Conservation (phyloP, 2,888 invertebrate genomes). For the Limenitis camilla region DNA sequence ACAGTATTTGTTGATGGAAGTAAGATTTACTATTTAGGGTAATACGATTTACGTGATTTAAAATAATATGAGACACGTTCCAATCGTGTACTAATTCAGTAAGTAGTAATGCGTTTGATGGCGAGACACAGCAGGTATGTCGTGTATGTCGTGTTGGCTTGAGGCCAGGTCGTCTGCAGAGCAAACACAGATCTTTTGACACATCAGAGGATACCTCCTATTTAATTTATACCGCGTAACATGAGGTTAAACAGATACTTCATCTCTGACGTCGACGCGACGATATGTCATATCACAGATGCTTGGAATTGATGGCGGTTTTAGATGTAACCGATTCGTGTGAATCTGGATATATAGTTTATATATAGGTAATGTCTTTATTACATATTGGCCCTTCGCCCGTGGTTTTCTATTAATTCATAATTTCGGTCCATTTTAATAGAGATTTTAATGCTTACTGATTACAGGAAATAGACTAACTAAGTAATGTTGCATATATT, state of each 20-base stretch:
- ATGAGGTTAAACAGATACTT: slow-evolving; percentile 15
- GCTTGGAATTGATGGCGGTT: background rate
- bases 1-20: too few relatives aligned
- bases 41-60: background rate
- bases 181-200: slow-evolving; percentile 18
- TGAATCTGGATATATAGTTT: slow-evolving; percentile 2
- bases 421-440: too few relatives aligned
- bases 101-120: slow-evolving; percentile 18
- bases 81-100: slow-evolving; percentile 6
- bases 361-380: background rate
- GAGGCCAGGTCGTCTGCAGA: slow-evolving; percentile 23
- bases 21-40: too few relatives aligned
- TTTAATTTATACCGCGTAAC: slow-evolving; percentile 13
- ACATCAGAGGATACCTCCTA: slow-evolving; percentile 18
- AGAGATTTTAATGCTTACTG: too few relatives aligned
- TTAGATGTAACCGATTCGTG: background rate
- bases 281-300: slow-evolving; percentile 3
- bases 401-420: too few relatives aligned
- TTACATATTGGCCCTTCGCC: slow-evolving; percentile 1
- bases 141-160: slow-evolving; percentile 24
- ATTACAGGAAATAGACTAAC: too few relatives aligned
- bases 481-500: too few relatives aligned
- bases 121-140: slow-evolving; percentile 20
- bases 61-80: background rate
- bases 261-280: slow-evolving; percentile 2